Base-by-base conservation (phyloP, 37 sponge, comb jelly and placozoan genomes). In the Dysidea cf. avara region DNA sequence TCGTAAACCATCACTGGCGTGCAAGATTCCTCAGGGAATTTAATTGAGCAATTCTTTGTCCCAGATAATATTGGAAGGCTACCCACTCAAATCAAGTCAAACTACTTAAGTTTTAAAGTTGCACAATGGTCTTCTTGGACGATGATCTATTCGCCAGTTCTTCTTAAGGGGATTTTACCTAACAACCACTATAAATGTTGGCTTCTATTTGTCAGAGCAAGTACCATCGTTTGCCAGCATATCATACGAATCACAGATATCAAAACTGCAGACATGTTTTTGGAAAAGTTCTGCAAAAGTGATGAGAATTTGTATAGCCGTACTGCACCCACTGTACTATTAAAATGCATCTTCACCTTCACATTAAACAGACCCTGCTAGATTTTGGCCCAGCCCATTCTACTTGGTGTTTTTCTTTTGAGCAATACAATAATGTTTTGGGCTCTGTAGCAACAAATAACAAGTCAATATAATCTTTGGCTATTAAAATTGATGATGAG, bases 381-480 rank as follows among this genome's bases (percentile, higher is more conserved):
- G 80, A 86, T 51, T 86, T 71, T 86, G 87, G 81, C 1, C 85
- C 78, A 24, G 20, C 61, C 2, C 76, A 86, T 80, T 39, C 81
- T 11, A 75, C 75, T 39, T 86, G 87, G 87, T 80, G 76, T 38
- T 85, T 60, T 68, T 32, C 80, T 2, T 85, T 79, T 58, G 86
- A 85, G 22, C n/a, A 75, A 1, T 71, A 36, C 26, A 85, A 85
- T 85, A 80, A 80, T 22, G 53, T 66, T 25, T 53, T 85, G 11
- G 86, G 86, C 33, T 35, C 80, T 5, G 31, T 57, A 3, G 60
- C 68, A 2, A 85, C 75, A 0, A 85, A 85, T 37, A 54, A 66
- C 21, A 48, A 66, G 28, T 17, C 64, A 3, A 54, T 85, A 11
- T 74, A 85, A 56, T 35, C 68, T 14, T 80, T 79, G 53, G 21